Evolutionary conservation across 2,113 vertebrate genomes (phyloP), one percentile per base, ranked within the genome.

Genomic region (Mus pahari): DNA sequence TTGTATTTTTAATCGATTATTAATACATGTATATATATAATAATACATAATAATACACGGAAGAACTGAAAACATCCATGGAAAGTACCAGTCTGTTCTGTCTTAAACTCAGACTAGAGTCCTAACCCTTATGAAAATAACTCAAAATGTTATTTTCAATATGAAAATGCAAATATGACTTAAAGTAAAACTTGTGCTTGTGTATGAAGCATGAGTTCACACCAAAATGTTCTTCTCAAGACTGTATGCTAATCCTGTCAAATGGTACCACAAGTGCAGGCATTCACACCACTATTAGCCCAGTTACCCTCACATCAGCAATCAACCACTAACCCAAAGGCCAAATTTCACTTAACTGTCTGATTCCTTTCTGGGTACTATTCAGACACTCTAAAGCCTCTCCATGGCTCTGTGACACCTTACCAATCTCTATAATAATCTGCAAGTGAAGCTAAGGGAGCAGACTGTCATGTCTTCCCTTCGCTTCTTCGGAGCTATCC

Each of bases 1-100:
- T 10, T 70, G 90, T 39, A 89, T 6, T 97, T 87, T 64, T 82
- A 89, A 84, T 93, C 50, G 77, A 36, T 83, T 71, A 79, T 71
- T 91, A 60, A 64, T 53, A 74, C 26, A n/a, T 89, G 78, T 64
- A 31, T 33, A 19, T 90, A 70, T 58, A 10, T 71, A 28, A 2
- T 45, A 12, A 12, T 66, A 78, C 45, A 95, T 74, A 83, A 89
- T 94, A 68, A 68, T 5, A 68, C 64, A 68, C 6, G 31, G 64
- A 68, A 33, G 28, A 31, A 31, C 64, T 31, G 5, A 68, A 33
- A 33, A 68, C 64, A 68, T 13, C 64, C 64, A 83, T 62, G 6
- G 55, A 78, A 92, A 82, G 33, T 73, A 50, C 45, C 62, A 96
- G 58, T 24, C 70, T 96, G 62, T 7, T 45, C 45, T 28, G 13